Evolutionary conservation across 2,113 vertebrate genomes (phyloP), one percentile per base, ranked within the genome.

Genomic region (Tympanuchus pallidicinctus): DNA sequence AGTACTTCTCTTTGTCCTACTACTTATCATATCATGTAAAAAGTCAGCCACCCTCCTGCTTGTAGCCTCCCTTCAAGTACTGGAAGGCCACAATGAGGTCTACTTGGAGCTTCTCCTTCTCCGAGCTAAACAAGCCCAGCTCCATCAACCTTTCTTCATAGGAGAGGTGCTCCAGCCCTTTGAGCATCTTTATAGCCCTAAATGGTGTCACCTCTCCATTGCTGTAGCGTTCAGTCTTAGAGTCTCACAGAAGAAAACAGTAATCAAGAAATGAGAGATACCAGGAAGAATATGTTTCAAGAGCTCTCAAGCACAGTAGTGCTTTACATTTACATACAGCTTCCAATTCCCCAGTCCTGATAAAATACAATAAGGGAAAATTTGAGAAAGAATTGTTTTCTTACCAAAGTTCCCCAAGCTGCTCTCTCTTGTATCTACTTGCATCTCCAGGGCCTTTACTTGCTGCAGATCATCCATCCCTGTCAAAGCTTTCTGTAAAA

Each of bases 391-490:
- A 83, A 81, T 25, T 36, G 8, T 88, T 94, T 91, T 88, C 98
- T 99, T 96, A 99, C 99, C 99, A 43, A 99, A 98, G 96, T 98
- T 98, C 20, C 98, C 98, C 95, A 99, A 94, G 85, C 97, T 98
- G 88, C 94, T 97, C 73, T 98, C 98, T 60, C 96, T 98, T 16
- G 98, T 99, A 92, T 99, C 96, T 60, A 99, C 97, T 57, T 84
- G 97, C 95, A 99, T 93, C 42, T 99, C 98, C 60, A 99, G 97
- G 16, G 85, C 69, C 64, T 95, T 98, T 94, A 99, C 98, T 36
- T 84, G 87, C 22, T 70, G 95, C 15, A 99, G 98, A 91, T 99
- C 97, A 18, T 97, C 96, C 32, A 95, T 95, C 48, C 98, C 98
- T 74, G 98, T 97, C 90, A 99, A 89, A 42, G 36, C 69, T 97